Conservation (phyloP, 2,797 vertebrate species). For the Chiroxiphia lanceolata region DNA sequence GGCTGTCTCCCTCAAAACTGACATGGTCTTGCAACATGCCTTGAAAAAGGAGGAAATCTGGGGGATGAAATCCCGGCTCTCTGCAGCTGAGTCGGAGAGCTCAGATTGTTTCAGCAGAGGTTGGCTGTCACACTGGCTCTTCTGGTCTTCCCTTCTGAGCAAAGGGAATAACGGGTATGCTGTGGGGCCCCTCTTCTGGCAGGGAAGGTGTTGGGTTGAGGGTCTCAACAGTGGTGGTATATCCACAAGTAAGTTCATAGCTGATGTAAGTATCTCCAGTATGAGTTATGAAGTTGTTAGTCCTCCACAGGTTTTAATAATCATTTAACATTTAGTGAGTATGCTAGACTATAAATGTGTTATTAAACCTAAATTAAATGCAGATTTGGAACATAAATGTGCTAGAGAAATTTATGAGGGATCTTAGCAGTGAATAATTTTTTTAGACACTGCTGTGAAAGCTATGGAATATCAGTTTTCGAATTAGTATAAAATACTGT, state of each 20-base stretch:
- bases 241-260: background rate
- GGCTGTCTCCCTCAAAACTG: background rate
- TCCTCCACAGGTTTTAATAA: constrained; percentile 51
- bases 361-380: constrained; percentile 65
- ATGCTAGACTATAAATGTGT: background rate
- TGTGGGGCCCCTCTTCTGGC: background rate
- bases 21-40: background rate
- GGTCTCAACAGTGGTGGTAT: background rate
- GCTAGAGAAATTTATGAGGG: constrained; percentile 49
- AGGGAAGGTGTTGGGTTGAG: background rate
- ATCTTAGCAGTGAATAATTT: constrained; percentile 26
- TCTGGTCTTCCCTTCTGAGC: background rate
- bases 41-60: background rate
- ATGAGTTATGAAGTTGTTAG: constrained; percentile 7
- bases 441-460: constrained; percentile 17
- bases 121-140: rapidly evolving
- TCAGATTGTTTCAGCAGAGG: background rate
- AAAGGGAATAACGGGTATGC: rapidly evolving
- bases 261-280: background rate
- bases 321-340: constrained; percentile 14
- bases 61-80: background rate
- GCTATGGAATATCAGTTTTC: background rate
- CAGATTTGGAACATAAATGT: constrained; percentile 41
- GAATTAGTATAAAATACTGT: background rate
- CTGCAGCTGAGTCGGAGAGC: background rate